Percentiles rank a stretch among this genome's conserved stretches.
These are phyloP conservation scores for Caranx ignobilis DNA, from an alignment of 2,113 vertebrate species.

Conservation along the genomic window DNA sequence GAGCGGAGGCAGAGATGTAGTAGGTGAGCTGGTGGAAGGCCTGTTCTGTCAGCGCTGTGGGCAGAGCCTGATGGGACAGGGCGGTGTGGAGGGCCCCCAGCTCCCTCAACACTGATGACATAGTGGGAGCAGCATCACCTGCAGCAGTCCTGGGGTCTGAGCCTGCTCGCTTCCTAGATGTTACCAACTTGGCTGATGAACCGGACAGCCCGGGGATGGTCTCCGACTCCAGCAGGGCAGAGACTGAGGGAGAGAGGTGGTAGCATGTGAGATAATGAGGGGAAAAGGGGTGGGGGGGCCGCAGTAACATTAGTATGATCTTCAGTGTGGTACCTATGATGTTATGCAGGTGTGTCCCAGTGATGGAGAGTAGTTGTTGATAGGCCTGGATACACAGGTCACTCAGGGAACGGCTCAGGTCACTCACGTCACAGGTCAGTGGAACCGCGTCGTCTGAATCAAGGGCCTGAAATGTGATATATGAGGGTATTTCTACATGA, in stretches of 20 bases:
- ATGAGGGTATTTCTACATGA: too few species aligned
- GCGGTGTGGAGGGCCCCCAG: conserved; percentile 70
- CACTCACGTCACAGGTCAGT: conserved; percentile 66
- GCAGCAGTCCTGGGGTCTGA: conserved; percentile 65
- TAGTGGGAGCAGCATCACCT: conserved; percentile 47
- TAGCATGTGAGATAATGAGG: background rate
- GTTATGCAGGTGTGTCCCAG: conserved; percentile 80
- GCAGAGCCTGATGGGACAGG: conserved; percentile 75
- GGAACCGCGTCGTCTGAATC: conserved; percentile 63
- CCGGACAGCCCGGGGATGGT: conserved; percentile 80
- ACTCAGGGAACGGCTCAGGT: conserved; percentile 69
- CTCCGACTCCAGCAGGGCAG: conserved; percentile 86
- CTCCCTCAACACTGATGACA: conserved; percentile 82
- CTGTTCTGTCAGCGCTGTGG: conserved; percentile 72
- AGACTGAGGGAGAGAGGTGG: conserved; percentile 69
- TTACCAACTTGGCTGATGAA: conserved; percentile 45
- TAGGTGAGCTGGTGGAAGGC: conserved; percentile 84
- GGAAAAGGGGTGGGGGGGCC: background rate
- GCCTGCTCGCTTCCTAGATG: conserved; percentile 59
- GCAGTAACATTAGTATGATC: background rate
- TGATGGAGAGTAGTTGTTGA: conserved; percentile 86
- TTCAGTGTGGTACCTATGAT: conserved; percentile 77
- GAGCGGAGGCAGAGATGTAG: conserved; percentile 74
- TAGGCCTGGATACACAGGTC: conserved; percentile 86
- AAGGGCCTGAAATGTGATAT: conserved; percentile 37